Base-by-base conservation (phyloP, 2,888 invertebrate species). In the Nephrotoma guestfalica region DNA sequence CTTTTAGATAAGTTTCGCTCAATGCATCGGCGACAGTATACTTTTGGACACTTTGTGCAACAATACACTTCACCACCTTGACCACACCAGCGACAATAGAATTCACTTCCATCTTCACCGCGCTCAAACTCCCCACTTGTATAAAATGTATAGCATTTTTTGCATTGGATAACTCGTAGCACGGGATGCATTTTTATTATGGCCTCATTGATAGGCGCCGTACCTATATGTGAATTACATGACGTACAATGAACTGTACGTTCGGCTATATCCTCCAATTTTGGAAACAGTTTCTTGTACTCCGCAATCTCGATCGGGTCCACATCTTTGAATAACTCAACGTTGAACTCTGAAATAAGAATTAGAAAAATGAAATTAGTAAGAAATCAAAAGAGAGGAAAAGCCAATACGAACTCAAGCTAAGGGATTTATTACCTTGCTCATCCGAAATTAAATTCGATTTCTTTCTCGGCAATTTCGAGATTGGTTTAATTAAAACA, bases 21-120 rank as follows among this genome's bases (percentile, higher is more conserved):
- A 86, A 96, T 95, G 90, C 96, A 96, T 92, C 95, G 95, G 93
- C 95, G 95, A 90, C 95, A 95, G 90, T 95, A 95, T 0, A 95
- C 95, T 91, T 93, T 94, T 86, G 94, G 94, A 88, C 96, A 96
- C 87, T 93, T 93, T 1, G 96, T 94, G 89, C 96, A 96, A 89
- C 96, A 96, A 89, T 96, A 95, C 0, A 96, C 95, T 91, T 95
- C 95, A 4, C 95, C 95, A 4, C 94, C 96, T 90, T 96, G 96
- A 0, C 96, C 96, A 89, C 96, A 96, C 96, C 96, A 96, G 85
- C 96, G 93, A 89, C 96, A 96, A 89, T 96, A 96, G 87, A 96
- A 91, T 90, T 96, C 96, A 15, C 96, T 96, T 41, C 96, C 96
- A 91, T 96, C 96, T 90, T 96, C 96, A 86, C 96, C 96, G 91